Evolutionary conservation across 2,113 vertebrate genomes (phyloP), one percentile per base, ranked within the genome.

Genomic region (Saccopteryx leptura): DNA sequence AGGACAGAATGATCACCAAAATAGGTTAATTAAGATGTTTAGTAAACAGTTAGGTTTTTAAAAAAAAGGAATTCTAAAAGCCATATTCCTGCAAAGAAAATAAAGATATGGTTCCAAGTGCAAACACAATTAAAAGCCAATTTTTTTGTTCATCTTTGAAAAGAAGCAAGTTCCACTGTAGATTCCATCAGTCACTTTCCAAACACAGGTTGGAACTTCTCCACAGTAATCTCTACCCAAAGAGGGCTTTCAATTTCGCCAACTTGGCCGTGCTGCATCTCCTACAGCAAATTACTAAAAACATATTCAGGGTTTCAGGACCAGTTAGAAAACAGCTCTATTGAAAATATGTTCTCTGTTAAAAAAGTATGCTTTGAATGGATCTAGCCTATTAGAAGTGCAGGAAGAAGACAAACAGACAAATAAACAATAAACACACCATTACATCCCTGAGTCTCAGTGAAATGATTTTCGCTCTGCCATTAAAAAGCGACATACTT

Each of bases 281-380:
- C 48, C 26, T 90, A 65, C 13, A 85, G 15, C 85, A 94, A 88
- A 94, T 58, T 85, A 88, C 66, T 96, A 74, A 87, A 94, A 79
- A 50, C 26, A 60, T 10, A 65, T 0, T 81, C 26, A 28, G 61
- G 80, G 50, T 28, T 89, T 95, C 33, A 68, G 52, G 81, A 46
- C 31, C 61, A 79, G 33, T 92, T 90, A 81, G 60, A 72, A 76
- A 84, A 81, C 9, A 80, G 56, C 15, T 90, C 88, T 84, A 85
- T 54, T 76, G 71, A 91, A 91, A 95, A 92, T 46, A 24, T 90
- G 21, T 80, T 83, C 48, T 31, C 46, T 33, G 72, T 97, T 68
- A 82, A 80, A 92, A 92, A 88, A 54, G 39, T 17, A 39, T 2
- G 76, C 21, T 93, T 75, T 72, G 87, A 84, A 88, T 66, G 71